Evolutionary conservation across 2,888 invertebrate species (phyloP).

Genomic region (Drosophila merina): DNA sequence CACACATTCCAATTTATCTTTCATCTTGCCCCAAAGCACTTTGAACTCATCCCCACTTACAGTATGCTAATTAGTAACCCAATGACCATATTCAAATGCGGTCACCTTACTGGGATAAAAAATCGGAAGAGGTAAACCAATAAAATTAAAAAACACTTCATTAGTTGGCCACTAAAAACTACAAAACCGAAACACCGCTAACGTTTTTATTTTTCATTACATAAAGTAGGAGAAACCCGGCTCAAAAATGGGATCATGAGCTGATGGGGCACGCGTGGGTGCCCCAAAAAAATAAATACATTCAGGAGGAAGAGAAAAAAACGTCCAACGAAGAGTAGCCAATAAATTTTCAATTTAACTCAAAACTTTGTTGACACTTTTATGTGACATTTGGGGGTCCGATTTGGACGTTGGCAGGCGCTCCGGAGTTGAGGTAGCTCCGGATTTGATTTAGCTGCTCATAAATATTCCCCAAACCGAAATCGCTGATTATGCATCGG

Average conservation of each 20-base stretch:
- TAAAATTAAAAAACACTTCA: slow-evolving; percentile 62
- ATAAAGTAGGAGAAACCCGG: slow-evolving; percentile 48
- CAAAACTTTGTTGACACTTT: slow-evolving; percentile 56
- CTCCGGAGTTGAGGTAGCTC: slow-evolving; percentile 26
- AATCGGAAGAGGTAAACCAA: slow-evolving; percentile 31
- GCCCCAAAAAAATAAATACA: slow-evolving; percentile 1
- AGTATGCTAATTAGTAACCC: slow-evolving; percentile 27
- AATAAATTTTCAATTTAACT: slow-evolving; percentile 56
- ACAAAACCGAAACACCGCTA: slow-evolving; percentile 37
- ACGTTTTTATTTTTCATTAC: slow-evolving; percentile 49
- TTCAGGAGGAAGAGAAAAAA: neutral
- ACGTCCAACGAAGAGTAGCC: slow-evolving; percentile 33
- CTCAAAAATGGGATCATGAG: slow-evolving; percentile 39
- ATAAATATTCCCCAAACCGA: slow-evolving; percentile 56
- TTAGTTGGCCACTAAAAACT: slow-evolving; percentile 51
- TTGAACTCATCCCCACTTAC: slow-evolving; percentile 5
- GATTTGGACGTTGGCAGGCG: neutral
- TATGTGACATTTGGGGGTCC: slow-evolving; percentile 57
- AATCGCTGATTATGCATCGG: slow-evolving; percentile 58
- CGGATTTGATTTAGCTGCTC: slow-evolving; percentile 27
- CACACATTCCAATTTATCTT: slow-evolving; percentile 11
- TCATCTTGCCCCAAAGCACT: neutral
- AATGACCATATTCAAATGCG: slow-evolving; percentile 9
- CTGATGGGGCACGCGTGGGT: slow-evolving; percentile 49
- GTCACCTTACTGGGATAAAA: slow-evolving; percentile 16